These are phyloP conservation scores for Acanthosepion pharaonis DNA, from an alignment of 2,888 invertebrate genomes.

Conservation along the genomic window DNA sequence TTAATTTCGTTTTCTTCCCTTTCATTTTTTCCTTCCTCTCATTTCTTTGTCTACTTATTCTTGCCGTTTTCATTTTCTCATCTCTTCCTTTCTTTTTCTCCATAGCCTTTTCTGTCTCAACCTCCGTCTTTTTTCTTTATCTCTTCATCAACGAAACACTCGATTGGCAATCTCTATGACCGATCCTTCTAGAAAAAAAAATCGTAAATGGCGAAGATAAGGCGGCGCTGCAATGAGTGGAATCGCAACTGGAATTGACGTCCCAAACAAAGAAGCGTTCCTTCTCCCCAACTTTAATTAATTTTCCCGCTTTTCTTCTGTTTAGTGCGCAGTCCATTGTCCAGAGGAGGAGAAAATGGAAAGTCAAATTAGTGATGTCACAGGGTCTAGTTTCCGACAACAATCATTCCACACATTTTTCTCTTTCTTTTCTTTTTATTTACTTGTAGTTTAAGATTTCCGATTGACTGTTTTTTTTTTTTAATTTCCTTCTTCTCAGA, in stretches of 20 bases:
- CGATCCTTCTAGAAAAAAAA: background rate
- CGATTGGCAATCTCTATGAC: background rate
- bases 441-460: no score
- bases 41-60: no score
- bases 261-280: constrained; percentile 33
- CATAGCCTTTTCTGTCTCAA: no score
- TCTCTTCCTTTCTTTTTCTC: no score
- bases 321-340: background rate
- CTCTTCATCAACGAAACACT: background rate
- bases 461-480: no score
- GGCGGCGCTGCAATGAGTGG: background rate
- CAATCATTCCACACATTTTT: background rate
- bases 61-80: no score
- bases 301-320: background rate
- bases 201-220: background rate
- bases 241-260: background rate
- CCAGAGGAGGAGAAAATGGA: background rate
- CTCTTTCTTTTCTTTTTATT: background rate
- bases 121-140: no score
- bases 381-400: background rate
- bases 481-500: no score
- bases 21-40: no score
- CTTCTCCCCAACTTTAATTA: background rate
- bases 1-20: no score
- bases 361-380: background rate